These are phyloP conservation scores for Subacronicta megacephala DNA, from an alignment of 2,888 invertebrate genomes.

Conservation along the genomic window DNA sequence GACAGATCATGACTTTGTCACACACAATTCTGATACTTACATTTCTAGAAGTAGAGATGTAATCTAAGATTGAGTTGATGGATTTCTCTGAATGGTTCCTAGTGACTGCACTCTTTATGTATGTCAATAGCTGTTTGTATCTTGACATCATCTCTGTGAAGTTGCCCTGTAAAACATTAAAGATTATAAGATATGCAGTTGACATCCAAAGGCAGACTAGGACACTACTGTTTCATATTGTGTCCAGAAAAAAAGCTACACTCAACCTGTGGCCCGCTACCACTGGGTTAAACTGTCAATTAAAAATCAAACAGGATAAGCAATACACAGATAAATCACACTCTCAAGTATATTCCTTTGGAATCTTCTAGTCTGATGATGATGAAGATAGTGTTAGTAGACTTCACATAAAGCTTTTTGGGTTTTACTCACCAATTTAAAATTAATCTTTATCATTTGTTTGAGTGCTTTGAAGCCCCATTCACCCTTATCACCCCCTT, in stretches of 20 bases:
- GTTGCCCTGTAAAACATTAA: constrained; percentile 91
- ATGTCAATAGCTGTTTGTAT: constrained; percentile 98
- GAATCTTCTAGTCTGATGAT: too few relatives aligned
- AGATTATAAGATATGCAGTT: too few relatives aligned
- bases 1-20: background rate
- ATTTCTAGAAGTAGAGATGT: constrained; percentile 99
- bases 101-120: constrained; percentile 99
- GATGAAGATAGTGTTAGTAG: too few relatives aligned
- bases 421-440: constrained; percentile 94
- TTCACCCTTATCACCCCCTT: constrained; percentile 99
- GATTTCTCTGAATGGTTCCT: constrained; percentile 99
- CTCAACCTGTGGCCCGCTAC: too few relatives aligned
- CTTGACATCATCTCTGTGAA: constrained; percentile 98
- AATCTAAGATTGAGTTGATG: constrained; percentile 99
- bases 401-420: too few relatives aligned
- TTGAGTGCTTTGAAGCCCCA: constrained; percentile 99
- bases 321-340: too few relatives aligned
- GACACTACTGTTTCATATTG: too few relatives aligned
- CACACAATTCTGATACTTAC: constrained; percentile 87
- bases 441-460: constrained; percentile 99
- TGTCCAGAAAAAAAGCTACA: too few relatives aligned
- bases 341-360: too few relatives aligned
- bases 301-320: too few relatives aligned
- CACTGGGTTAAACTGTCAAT: too few relatives aligned
- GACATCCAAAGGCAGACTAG: too few relatives aligned